Evolutionary conservation across 2,113 vertebrate species (phyloP).

Genomic region (Tachuris rubrigastra): DNA sequence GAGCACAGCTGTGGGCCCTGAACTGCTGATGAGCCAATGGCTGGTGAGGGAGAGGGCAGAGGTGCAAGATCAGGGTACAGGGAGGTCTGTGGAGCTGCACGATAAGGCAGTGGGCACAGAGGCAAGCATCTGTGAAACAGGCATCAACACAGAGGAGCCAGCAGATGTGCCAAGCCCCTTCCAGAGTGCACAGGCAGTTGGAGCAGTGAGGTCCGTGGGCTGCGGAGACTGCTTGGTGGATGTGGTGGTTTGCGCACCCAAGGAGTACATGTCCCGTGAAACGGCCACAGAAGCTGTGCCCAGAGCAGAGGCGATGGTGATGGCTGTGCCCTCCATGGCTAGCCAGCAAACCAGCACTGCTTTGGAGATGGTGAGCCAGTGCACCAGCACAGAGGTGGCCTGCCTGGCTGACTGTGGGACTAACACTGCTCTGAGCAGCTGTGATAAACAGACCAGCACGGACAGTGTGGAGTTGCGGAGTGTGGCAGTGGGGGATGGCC

Average conservation of each 20-base stretch:
- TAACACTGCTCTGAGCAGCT: slow-evolving; percentile 71
- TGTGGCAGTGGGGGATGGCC: slow-evolving; percentile 88
- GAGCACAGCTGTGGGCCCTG: slow-evolving; percentile 72
- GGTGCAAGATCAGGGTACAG: slow-evolving; percentile 73
- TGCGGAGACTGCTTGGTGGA: slow-evolving; percentile 87
- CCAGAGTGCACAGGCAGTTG: not conserved
- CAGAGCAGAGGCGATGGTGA: slow-evolving; percentile 76
- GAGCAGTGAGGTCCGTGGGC: slow-evolving; percentile 78
- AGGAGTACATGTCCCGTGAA: slow-evolving; percentile 67
- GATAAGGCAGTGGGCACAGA: slow-evolving; percentile 76
- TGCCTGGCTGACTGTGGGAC: slow-evolving; percentile 77
- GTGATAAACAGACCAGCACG: slow-evolving; percentile 86
- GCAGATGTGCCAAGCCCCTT: slow-evolving; percentile 5
- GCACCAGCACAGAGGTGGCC: slow-evolving; percentile 76
- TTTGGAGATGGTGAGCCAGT: slow-evolving; percentile 65
- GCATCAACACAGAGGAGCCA: slow-evolving; percentile 82
- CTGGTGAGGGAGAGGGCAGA: slow-evolving; percentile 80
- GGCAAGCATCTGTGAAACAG: slow-evolving; percentile 70
- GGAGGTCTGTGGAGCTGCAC: slow-evolving; percentile 52
- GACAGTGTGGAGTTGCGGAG: slow-evolving; percentile 74
- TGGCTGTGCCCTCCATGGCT: slow-evolving; percentile 73
- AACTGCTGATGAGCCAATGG: slow-evolving; percentile 84
- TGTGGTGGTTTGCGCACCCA: slow-evolving; percentile 70
- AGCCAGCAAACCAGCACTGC: slow-evolving; percentile 79
- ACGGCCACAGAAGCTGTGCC: slow-evolving; percentile 70